A percentile compares a stretch with the other conserved stretches of the same genome.
Conservation (phyloP, 2,113 vertebrate genomes). For the Melospiza georgiana region DNA sequence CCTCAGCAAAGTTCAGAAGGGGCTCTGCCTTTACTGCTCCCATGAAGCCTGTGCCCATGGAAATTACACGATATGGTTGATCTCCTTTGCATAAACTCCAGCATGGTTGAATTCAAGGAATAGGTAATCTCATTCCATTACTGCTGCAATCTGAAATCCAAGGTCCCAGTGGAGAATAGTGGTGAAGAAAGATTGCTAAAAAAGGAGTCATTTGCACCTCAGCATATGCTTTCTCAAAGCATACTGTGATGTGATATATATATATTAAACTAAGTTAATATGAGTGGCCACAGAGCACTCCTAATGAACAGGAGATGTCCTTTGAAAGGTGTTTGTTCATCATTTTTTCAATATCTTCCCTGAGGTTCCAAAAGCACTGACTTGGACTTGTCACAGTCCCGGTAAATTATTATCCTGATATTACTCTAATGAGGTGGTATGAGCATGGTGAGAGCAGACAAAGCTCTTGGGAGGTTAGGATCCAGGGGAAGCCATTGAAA, state of each 20-base stretch:
- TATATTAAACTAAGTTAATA: background rate
- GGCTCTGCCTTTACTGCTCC: background rate
- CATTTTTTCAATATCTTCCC: background rate
- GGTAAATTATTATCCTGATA: background rate
- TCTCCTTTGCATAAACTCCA: background rate
- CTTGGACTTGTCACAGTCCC: background rate
- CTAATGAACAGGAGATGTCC: background rate
- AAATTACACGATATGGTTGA: background rate
- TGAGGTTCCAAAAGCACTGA: background rate
- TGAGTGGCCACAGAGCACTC: background rate
- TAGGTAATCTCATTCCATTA: background rate
- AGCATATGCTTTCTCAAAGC: background rate
- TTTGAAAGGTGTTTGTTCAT: background rate
- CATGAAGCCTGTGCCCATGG: background rate
- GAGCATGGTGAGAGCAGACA: background rate
- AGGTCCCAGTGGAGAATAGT: background rate
- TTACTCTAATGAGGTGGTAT: background rate
- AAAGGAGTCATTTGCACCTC: background rate
- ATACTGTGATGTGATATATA: background rate
- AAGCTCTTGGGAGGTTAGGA: background rate
- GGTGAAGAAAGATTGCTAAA: background rate
- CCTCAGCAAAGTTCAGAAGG: background rate
- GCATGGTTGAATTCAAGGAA: background rate
- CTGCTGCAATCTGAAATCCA: background rate
- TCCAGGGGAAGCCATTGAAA: background rate